Percentiles rank a stretch among this genome's conserved stretches.
Evolutionary conservation across 2,888 invertebrate genomes (phyloP).

Genomic region (Lasioglossum marginatum): DNA sequence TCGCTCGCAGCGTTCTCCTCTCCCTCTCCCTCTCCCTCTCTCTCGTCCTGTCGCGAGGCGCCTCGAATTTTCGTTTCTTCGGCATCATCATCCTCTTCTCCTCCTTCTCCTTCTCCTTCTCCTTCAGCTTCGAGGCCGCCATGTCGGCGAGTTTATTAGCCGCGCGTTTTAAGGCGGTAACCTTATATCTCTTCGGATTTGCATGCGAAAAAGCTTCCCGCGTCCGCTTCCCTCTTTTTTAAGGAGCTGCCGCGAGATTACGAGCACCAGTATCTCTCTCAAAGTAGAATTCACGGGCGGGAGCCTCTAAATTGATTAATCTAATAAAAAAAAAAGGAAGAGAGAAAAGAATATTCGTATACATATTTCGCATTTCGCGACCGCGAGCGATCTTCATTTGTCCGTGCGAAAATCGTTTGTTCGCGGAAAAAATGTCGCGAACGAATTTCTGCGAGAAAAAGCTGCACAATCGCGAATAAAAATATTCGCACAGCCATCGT

Average conservation of each 20-base stretch:
- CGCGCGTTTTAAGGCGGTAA: slow-evolving; percentile 34
- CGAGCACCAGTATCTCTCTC: slow-evolving; percentile 7
- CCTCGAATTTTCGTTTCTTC: slow-evolving; percentile 7
- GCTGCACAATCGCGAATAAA: neutral
- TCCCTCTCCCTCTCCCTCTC: neutral
- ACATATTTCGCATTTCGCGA: neutral
- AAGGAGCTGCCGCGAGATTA: slow-evolving; percentile 21
- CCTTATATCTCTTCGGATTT: slow-evolving; percentile 37
- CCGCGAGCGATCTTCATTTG: slow-evolving; percentile 1
- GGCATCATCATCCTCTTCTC: neutral
- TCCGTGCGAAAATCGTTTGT: neutral
- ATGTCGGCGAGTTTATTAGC: slow-evolving; percentile 14
- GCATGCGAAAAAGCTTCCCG: slow-evolving; percentile 31
- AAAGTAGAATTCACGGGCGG: slow-evolving; percentile 21
- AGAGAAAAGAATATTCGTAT: no score
- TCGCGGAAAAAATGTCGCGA: neutral
- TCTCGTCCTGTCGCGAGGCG: neutral
- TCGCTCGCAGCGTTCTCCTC: neutral
- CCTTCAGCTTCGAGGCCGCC: neutral
- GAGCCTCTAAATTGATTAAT: slow-evolving; percentile 42
- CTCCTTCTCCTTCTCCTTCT: neutral
- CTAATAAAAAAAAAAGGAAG: neutral
- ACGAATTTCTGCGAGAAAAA: neutral
- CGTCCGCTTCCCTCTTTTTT: neutral
- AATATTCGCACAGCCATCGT: no score